Percentiles rank a stretch among this genome's conserved stretches.
phyloP scores from a whole-genome alignment of 2,888 invertebrate species.

The Anthrax anthrax region DNA sequence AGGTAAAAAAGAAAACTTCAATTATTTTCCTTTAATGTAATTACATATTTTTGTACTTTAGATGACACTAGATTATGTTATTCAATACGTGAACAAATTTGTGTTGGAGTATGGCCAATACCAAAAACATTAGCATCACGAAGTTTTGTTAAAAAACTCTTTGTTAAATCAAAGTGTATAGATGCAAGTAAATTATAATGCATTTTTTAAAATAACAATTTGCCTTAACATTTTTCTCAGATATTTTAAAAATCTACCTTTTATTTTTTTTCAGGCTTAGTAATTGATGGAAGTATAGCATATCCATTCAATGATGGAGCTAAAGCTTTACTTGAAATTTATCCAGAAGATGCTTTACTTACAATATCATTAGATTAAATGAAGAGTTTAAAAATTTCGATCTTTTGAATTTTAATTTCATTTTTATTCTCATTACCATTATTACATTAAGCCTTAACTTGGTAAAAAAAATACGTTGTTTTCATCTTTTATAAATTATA shows the following conservation, averaged over 20 bases:
- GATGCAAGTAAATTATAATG: conserved; percentile 47
- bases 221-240: conserved; percentile 24
- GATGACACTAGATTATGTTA: conserved; percentile 73
- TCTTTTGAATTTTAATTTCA: no score
- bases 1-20: conserved; percentile 35
- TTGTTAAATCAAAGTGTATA: conserved; percentile 76
- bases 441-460: no score
- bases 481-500: no score
- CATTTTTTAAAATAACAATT: not conserved
- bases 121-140: conserved; percentile 62
- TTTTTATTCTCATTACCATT: no score
- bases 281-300: conserved; percentile 89
- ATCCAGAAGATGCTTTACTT: conserved; percentile 74
- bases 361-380: conserved; percentile 43
- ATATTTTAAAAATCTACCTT: not conserved
- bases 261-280: conserved; percentile 45
- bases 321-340: conserved; percentile 65
- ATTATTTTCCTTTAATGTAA: not conserved
- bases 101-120: conserved; percentile 70
- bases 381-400: no score
- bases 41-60: conserved; percentile 18
- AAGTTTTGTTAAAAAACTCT: conserved; percentile 59
- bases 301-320: conserved; percentile 92
- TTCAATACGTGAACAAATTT: conserved; percentile 85
- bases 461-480: no score